Base-by-base conservation (phyloP, 2,888 invertebrate genomes). In the Pilophorus perplexus region DNA sequence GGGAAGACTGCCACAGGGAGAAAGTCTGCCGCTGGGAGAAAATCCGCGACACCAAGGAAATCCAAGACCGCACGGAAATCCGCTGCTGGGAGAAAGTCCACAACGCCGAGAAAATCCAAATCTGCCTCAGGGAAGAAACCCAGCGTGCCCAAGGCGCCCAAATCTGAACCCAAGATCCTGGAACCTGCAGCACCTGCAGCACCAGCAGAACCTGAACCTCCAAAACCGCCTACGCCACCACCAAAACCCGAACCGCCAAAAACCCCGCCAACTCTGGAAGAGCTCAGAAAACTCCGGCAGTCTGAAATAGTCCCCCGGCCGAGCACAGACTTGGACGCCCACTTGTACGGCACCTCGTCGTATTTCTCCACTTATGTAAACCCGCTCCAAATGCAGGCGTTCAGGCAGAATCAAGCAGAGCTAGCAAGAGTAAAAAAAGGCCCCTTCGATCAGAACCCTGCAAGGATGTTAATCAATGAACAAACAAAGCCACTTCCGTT, bases 271-370 rank as follows among this genome's bases (percentile, higher is more conserved):
- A 38, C 54, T 3, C 22, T 65, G 27, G 54, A 65, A 25, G 16
- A 54, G n/a, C 22, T 66, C 3, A 25, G 10, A 5, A 52, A 22
- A 23, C 33, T 52, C 25, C 22, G 64, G n/a, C 23, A 25, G 5
- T 64, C 64, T 3, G 64, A 64, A 54, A 52, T 64, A 5, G 12
- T 64, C 18, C 64, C 64, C 5, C 25, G 64, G 5, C 64, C 52
- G 1, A 62, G 48, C 27, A 46, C 27, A 20, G 62, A 62, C 20
- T 38, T 62, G 14, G 59, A 59, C 16, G 59, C 23, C 18, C 42
- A 25, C 2, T n/a, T 44, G 6, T 22, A 28, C 5, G 46, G 62
- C 10, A 12, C 46, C 1, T 20, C 33, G 12, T 62, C 62, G 2
- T 64, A 40, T 23, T 64, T 64, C 40, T 25, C n/a, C 14, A 38